Percentiles rank a stretch among this genome's conserved stretches.
Evolutionary conservation across 2,797 vertebrate genomes (phyloP).

Genomic region (Pelodytes ibericus): DNA sequence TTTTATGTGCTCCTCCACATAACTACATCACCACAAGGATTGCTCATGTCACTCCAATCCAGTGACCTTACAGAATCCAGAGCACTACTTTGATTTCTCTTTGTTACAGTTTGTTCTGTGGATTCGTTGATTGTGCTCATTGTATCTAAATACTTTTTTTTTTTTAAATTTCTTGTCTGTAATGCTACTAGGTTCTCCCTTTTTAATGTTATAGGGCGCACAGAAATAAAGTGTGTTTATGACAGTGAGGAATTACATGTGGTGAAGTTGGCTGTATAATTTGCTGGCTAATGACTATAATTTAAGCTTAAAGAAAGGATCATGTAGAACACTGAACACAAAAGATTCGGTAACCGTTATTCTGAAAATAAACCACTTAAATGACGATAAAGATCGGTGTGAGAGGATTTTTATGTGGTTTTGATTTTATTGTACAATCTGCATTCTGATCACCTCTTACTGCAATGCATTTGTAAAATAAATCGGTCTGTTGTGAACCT

Average conservation of each 20-base stretch:
- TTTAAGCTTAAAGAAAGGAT: slow-evolving; percentile 11
- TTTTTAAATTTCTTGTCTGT: not conserved
- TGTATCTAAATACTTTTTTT: not conserved
- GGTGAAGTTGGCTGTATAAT: slow-evolving; percentile 4
- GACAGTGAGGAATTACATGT: not conserved
- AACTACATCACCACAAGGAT: no score
- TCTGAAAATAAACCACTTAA: slow-evolving; percentile 9
- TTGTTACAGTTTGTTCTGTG: no score
- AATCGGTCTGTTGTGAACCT: no score
- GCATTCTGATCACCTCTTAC: no score
- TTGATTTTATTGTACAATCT: not conserved
- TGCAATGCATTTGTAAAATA: no score
- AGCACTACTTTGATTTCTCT: no score
- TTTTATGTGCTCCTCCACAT: no score
- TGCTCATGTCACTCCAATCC: no score
- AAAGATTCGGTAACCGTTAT: not conserved
- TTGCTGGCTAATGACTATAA: slow-evolving; percentile 6
- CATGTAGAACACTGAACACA: not conserved
- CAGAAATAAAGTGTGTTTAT: not conserved
- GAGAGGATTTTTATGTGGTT: not conserved
- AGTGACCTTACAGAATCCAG: no score
- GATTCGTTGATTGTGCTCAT: no score
- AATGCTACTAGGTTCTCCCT: no score
- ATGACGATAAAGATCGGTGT: not conserved
- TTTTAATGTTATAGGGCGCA: not conserved